phyloP scores from a whole-genome alignment of 2,797 vertebrate species.

The Chaunax sp. region DNA sequence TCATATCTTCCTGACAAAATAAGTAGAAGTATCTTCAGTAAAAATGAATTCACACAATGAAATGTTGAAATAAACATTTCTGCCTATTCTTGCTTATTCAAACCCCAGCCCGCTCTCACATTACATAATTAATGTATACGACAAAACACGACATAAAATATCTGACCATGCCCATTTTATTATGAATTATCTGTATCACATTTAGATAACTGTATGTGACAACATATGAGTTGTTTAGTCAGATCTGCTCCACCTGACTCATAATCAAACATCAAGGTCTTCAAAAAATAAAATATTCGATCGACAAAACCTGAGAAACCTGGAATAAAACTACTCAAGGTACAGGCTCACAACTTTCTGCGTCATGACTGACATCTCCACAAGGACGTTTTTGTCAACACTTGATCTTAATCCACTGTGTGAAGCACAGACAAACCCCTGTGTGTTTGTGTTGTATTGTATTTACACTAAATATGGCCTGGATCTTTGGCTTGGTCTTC shows the following conservation, averaged over 20 bases:
- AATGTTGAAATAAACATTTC: background rate
- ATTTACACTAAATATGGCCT: conserved; percentile 5
- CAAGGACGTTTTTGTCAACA: conserved; percentile 32
- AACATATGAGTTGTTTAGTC: background rate
- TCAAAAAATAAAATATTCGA: conserved; percentile 15
- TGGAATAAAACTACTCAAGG: conserved; percentile 5
- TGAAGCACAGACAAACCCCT: conserved; percentile 10
- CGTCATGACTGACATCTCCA: conserved; percentile 3
- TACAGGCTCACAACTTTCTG: conserved; percentile 23
- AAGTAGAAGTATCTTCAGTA: background rate
- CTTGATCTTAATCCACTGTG: conserved; percentile 9
- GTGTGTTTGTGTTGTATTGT: background rate
- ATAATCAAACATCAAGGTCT: background rate
- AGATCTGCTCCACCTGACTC: background rate
- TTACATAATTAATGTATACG: too few relatives aligned
- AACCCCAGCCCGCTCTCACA: too few relatives aligned
- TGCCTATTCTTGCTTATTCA: background rate
- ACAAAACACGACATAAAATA: too few relatives aligned
- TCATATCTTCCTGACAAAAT: background rate
- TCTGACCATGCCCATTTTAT: background rate
- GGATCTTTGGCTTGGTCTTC: background rate
- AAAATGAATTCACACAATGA: background rate
- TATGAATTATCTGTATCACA: background rate
- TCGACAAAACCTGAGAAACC: background rate
- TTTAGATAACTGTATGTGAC: background rate